These are phyloP conservation scores for Ectobius pallidus DNA, from an alignment of 2,888 invertebrate genomes.

Conservation along the genomic window DNA sequence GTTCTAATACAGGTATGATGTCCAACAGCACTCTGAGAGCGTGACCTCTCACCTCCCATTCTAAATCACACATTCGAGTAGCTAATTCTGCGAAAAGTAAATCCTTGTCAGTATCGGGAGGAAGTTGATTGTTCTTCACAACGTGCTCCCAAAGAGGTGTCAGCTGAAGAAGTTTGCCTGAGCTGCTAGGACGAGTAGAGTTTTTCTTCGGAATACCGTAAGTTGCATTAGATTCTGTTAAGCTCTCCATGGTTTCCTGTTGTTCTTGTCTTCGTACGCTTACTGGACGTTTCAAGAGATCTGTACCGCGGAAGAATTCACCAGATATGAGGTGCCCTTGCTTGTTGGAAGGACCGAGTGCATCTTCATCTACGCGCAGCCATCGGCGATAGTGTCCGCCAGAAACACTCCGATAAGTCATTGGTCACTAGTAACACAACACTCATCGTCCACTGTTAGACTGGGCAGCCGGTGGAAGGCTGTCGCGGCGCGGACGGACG, in stretches of 20 bases:
- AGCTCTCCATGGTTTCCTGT: slow-evolving; percentile 32
- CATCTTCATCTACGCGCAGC: slow-evolving; percentile 1
- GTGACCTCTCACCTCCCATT: slow-evolving; percentile 84
- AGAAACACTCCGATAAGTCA: slow-evolving; percentile 8
- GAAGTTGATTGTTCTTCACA: slow-evolving; percentile 72
- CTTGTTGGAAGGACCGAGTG: neutral
- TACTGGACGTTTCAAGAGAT: neutral
- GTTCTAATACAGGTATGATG: slow-evolving; percentile 73
- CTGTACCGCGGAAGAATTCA: slow-evolving; percentile 1
- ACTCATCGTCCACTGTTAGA: neutral
- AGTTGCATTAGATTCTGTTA: neutral
- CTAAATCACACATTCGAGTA: slow-evolving; percentile 76
- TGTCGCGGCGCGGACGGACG: neutral
- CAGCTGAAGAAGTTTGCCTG: slow-evolving; percentile 57
- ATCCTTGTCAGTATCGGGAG: slow-evolving; percentile 68
- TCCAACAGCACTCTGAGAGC: slow-evolving; percentile 80
- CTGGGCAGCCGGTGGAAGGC: neutral
- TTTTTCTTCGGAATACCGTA: slow-evolving; percentile 25
- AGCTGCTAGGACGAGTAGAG: slow-evolving; percentile 16
- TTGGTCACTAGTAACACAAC: neutral
- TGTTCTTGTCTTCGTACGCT: neutral
- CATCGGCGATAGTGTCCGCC: slow-evolving; percentile 9
- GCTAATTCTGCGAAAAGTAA: slow-evolving; percentile 73
- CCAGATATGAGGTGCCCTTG: neutral
- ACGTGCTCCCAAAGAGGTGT: slow-evolving; percentile 85